Conservation (phyloP, 1,140 invertebrate species). For the Orussus abietinus region DNA sequence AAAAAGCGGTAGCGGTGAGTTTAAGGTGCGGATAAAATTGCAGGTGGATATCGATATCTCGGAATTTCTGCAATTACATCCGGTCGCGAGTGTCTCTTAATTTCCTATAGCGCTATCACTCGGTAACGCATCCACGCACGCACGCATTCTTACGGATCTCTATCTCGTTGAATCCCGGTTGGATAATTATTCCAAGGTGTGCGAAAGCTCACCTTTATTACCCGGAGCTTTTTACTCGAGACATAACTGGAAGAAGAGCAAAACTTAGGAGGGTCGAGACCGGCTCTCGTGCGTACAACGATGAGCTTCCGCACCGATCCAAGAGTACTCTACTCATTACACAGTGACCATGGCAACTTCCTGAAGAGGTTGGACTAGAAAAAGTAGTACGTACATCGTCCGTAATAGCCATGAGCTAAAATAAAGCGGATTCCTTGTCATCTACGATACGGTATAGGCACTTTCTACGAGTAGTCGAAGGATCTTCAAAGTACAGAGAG, state of each 20-base stretch:
- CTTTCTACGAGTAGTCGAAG: constrained; percentile 47
- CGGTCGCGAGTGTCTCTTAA: constrained; percentile 23
- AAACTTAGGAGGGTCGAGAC: no score
- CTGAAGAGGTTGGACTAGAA: constrained; percentile 31
- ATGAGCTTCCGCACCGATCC: no score
- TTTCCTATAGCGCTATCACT: constrained; percentile 12
- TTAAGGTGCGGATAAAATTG: neutral
- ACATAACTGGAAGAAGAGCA: no score
- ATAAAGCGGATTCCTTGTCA: constrained; percentile 14
- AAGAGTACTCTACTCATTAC: no score
- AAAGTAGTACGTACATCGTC: constrained; percentile 22
- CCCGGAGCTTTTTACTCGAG: no score
- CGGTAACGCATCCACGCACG: constrained; percentile 19
- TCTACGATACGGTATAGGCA: constrained; percentile 42
- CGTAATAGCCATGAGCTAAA: constrained; percentile 23
- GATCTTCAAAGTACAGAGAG: constrained; percentile 16
- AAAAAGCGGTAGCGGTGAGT: constrained; percentile 8
- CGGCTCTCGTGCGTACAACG: no score
- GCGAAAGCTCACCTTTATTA: no score
- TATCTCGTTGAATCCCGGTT: no score
- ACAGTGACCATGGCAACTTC: constrained; percentile 35
- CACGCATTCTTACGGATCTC: constrained; percentile 22
- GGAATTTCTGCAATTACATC: constrained; percentile 33
- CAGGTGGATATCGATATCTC: neutral
- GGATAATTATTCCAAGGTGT: no score